Evolutionary conservation across 2,888 invertebrate species (phyloP), one percentile per base, ranked within the genome.

Genomic region (Conistra vaccinii): DNA sequence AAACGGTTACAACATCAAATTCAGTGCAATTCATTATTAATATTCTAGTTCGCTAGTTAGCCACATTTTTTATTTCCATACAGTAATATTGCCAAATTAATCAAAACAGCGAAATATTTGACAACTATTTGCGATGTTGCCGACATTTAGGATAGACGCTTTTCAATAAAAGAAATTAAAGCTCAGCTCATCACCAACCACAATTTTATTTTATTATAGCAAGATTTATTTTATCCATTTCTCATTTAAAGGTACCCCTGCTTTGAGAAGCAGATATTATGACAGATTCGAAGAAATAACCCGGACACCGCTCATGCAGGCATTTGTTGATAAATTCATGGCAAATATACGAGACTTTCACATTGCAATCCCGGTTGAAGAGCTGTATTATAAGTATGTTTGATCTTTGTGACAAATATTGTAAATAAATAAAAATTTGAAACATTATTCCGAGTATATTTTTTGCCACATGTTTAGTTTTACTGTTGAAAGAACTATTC

Each of bases 271-370:
- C 23, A 80, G 76, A 32, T 80, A 80, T 39, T 80, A 58, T 20
- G 81, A 81, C 45, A 70, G 70, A 70, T 81, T 81, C n/a, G 76
- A 76, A 3, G 76, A 81, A 76, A 63, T 80, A 1, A 81, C 80
- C 14, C 69, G 80, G 3, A 60, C n/a, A 23, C 76, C 76, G 1
- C 48, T 81, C 4, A 58, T 80, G 51, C 20, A 70, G n/a, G 80
- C 81, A 12, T 76, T 80, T 53, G 42, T 80, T 7, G 45, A 66
- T 10, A 80, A 81, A 63, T 45, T 80, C 4, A 80, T 80, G 80
- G 70, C 67, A 32, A 80, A 70, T 32, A 1, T 81, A 2, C 67
- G 70, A 53, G 39, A 68, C 67, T 76, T 81, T 39, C 81, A 80
- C 42, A 55, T 60, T 20, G 76, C 76, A 4, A 12, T 76, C 0